Evolutionary conservation across 2,888 invertebrate species (phyloP).

Genomic region (Macrophya annulata): DNA sequence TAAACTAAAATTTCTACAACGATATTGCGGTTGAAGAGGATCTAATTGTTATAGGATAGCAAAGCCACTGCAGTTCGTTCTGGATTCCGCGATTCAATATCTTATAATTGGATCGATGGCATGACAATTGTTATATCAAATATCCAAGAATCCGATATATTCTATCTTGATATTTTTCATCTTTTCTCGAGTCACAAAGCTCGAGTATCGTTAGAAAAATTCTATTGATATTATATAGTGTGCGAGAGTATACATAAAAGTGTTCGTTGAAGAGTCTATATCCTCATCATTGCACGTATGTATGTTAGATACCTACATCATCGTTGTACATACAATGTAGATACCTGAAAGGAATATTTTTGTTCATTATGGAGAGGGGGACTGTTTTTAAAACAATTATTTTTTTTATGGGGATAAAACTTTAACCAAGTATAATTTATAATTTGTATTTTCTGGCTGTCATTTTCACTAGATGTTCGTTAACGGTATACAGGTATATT

Average conservation of each 20-base stretch:
- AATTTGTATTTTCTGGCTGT: slow-evolving; percentile 1
- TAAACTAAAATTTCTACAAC: neutral
- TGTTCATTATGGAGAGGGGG: neutral
- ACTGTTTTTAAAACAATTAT: neutral
- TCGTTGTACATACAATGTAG: neutral
- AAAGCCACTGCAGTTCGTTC: neutral
- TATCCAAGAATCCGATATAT: neutral
- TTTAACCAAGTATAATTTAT: neutral
- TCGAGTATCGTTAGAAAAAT: neutral
- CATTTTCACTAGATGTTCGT: neutral
- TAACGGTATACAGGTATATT: neutral
- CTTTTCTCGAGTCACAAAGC: neutral
- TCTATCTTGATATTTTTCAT: neutral
- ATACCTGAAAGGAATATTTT: neutral
- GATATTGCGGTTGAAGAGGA: slow-evolving; percentile 13
- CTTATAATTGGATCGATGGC: slow-evolving; percentile 44
- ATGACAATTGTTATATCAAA: slow-evolving; percentile 38
- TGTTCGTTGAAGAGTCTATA: neutral
- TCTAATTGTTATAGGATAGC: slow-evolving; percentile 24
- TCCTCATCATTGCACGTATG: too few relatives aligned
- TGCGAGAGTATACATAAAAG: neutral
- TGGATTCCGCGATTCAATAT: slow-evolving; percentile 21
- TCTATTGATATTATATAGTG: neutral
- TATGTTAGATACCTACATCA: too few relatives aligned
- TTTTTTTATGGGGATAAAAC: neutral